Base-by-base conservation (phyloP, 2,797 vertebrate species). In the Hirundo rustica region DNA sequence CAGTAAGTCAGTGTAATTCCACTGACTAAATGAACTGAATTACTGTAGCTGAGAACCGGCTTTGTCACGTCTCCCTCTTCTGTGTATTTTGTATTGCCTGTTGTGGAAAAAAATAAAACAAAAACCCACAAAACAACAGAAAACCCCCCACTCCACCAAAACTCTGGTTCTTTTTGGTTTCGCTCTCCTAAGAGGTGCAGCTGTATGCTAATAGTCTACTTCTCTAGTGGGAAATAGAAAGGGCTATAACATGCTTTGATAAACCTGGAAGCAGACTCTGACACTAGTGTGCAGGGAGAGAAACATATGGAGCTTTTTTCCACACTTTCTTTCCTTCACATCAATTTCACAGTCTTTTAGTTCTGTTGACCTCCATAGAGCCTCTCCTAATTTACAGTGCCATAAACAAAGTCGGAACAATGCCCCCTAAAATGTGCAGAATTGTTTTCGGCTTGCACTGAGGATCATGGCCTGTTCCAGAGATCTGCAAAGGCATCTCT, bases 121-220 rank as follows among this genome's bases (percentile, higher is more conserved):
- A 38, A 38, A 38, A 2, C 6, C 4, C 47, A 61, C n/a, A 36
- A 29, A 84, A 45, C 32, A 80, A 21, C 48, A 91, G 79, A 68
- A 93, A 70, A 73, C 36, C 45, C 53, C 53, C 71, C 36, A 50
- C 60, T 53, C 72, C n/a, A 29, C 51, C 40, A 66, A 76, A 88
- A 81, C 36, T 72, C 45, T 50, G 10, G 5, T 67, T 86, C 76
- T 65, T 92, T 94, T 88, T 91, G 57, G 30, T 27, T 92, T 83
- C 70, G 30, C 58, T 88, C 19, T 89, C 36, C 44, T n/a, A 62
- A 81, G 76, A 88, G 64, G 51, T 81, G 92, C 95, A 96, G 95
- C 94, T 96, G 94, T 96, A 94, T 97, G 95, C 95, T 96, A 96
- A 97, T 97, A 42, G 57, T 87, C 67, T 55, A 3, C 48, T 81